Evolutionary conservation across 2,113 vertebrate species (phyloP).

Genomic region (Panthera leo): DNA sequence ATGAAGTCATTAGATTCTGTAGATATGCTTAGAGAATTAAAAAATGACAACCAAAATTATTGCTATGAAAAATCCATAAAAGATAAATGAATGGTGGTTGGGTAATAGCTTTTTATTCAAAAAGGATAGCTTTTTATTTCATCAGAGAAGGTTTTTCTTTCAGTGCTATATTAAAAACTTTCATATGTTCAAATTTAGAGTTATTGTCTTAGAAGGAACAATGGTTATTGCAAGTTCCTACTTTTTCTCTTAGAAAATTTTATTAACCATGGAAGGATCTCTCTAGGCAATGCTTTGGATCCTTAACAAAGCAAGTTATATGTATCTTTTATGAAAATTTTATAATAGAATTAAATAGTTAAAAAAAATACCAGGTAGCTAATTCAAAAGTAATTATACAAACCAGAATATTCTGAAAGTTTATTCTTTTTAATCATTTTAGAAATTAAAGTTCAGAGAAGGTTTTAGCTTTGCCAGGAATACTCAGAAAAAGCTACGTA

Average conservation of each 20-base stretch:
- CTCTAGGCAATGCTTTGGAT: slow-evolving; percentile 20
- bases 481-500: background rate
- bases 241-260: slow-evolving; percentile 34
- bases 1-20: background rate
- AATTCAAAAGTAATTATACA: slow-evolving; percentile 14
- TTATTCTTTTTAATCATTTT: background rate
- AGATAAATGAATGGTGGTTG: background rate
- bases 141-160: slow-evolving; percentile 17
- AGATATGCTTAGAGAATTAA: background rate
- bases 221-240: slow-evolving; percentile 8
- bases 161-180: slow-evolving; percentile 32
- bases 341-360: background rate
- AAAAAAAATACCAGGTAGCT: slow-evolving; percentile 32
- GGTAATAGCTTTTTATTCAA: background rate
- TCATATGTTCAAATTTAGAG: background rate
- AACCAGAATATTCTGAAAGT: background rate
- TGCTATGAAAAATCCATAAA: slow-evolving; percentile 49
- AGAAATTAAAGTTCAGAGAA: background rate
- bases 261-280: slow-evolving; percentile 6
- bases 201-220: slow-evolving; percentile 35
- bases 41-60: background rate
- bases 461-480: background rate
- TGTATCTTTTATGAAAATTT: background rate
- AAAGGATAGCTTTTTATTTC: background rate
- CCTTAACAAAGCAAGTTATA: background rate